Conservation (phyloP, 2,113 vertebrate species). For the Fulmarus glacialis region DNA sequence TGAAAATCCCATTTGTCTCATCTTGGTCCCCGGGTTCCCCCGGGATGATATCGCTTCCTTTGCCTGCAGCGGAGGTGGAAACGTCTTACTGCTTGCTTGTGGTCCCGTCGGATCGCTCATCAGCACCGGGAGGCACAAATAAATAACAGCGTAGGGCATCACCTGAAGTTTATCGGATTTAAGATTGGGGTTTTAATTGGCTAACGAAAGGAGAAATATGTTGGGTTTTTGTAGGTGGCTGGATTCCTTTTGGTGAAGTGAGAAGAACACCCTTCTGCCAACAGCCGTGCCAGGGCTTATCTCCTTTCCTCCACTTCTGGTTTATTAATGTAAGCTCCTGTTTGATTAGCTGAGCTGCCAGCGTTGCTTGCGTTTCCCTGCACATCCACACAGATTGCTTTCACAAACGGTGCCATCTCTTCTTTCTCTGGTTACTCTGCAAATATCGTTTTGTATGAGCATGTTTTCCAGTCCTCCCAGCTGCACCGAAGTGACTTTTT, state of each 20-base stretch:
- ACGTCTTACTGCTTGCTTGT: background rate
- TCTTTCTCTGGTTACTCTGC: background rate
- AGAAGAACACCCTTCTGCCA: background rate
- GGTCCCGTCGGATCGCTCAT: background rate
- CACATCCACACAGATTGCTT: background rate
- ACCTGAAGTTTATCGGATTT: background rate
- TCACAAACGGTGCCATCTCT: background rate
- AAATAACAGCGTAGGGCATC: background rate
- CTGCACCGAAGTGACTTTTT: background rate
- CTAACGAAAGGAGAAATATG: background rate
- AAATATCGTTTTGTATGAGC: background rate
- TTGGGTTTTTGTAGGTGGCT: background rate
- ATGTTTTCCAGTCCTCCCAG: background rate
- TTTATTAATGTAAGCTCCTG: background rate
- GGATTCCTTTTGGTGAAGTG: background rate
- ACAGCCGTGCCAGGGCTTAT: background rate
- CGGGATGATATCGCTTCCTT: background rate
- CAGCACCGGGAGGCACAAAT: background rate
- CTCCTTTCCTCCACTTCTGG: background rate
- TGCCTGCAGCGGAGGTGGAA: background rate
- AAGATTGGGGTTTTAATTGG: background rate
- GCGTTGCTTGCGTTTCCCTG: background rate
- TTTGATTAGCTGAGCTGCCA: background rate
- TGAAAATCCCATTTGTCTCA: background rate
- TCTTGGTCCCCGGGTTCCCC: fast-evolving